Percentiles rank a stretch among this genome's conserved stretches.
These are phyloP conservation scores for Arctopsyche grandis DNA, from an alignment of 1,140 invertebrate species.

Conservation along the genomic window DNA sequence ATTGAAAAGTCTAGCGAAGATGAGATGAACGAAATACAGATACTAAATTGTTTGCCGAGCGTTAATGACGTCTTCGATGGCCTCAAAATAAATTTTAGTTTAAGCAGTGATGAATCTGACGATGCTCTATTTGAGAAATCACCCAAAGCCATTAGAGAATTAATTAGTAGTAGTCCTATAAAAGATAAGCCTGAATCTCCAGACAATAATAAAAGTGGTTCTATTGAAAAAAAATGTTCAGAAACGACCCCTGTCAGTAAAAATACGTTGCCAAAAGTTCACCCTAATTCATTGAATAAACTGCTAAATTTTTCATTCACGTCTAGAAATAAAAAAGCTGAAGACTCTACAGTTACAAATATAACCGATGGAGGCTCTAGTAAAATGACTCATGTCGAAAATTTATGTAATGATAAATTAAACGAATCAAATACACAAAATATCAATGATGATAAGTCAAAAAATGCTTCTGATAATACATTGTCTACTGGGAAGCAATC, in stretches of 20 bases:
- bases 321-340: constrained; percentile 58
- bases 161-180: background rate
- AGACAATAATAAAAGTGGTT: constrained; percentile 33
- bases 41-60: constrained; percentile 62
- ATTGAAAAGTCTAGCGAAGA: constrained; percentile 51
- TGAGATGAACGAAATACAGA: constrained; percentile 51
- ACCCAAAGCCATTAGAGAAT: background rate
- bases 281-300: constrained; percentile 54
- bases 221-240: constrained; percentile 43
- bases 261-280: constrained; percentile 42
- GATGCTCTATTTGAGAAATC: constrained; percentile 51
- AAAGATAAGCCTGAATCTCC: background rate
- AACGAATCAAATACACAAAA: background rate
- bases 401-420: background rate
- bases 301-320: constrained; percentile 62
- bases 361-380: background rate
- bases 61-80: constrained; percentile 62
- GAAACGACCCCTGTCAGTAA: constrained; percentile 38
- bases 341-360: constrained; percentile 26
- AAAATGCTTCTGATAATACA: background rate
- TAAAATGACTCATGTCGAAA: background rate
- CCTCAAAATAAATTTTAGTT: constrained; percentile 59
- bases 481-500: background rate
- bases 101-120: constrained; percentile 35
- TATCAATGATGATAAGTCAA: background rate